A percentile compares a stretch with the other conserved stretches of the same genome.
Evolutionary conservation across 2,113 vertebrate species (phyloP).

Genomic region (Rhabdomys dilectus): DNA sequence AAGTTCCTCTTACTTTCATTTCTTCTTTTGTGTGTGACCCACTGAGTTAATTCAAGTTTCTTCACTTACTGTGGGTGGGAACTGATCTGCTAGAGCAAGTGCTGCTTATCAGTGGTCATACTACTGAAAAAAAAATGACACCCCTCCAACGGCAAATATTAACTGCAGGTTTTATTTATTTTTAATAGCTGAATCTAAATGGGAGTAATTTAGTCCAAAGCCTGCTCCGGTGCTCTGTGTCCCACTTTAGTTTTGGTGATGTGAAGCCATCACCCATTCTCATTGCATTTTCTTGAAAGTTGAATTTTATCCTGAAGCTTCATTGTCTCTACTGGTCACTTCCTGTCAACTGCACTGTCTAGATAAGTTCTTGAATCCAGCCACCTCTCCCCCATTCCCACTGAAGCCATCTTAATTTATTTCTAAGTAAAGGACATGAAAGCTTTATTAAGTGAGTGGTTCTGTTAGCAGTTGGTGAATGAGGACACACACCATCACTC

Average conservation of each 20-base stretch:
- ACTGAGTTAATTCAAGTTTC: neutral
- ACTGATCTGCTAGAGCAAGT: neutral
- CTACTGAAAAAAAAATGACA: neutral
- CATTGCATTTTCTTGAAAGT: neutral
- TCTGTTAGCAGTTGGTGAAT: conserved; percentile 42
- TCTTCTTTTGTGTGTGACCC: neutral
- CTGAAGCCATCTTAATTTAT: conserved; percentile 56
- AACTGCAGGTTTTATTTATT: neutral
- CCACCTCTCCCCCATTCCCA: neutral
- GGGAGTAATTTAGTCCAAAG: neutral
- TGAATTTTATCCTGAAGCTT: conserved; percentile 7
- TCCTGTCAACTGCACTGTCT: neutral
- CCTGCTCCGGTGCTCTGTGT: neutral
- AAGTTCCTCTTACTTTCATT: neutral
- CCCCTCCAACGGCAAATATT: neutral
- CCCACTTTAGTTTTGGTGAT: conserved; percentile 1
- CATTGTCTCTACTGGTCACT: neutral
- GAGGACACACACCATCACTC: conserved; percentile 58
- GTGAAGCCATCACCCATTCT: neutral
- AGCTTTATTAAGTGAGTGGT: conserved; percentile 34
- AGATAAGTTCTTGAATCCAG: neutral
- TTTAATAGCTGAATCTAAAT: neutral
- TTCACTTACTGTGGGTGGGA: neutral
- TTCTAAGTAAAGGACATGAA: conserved; percentile 49
- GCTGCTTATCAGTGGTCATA: neutral